Evolutionary conservation across 2,888 invertebrate genomes (phyloP), one percentile per base, ranked within the genome.

Genomic region (Trichopria drosophilae): DNA sequence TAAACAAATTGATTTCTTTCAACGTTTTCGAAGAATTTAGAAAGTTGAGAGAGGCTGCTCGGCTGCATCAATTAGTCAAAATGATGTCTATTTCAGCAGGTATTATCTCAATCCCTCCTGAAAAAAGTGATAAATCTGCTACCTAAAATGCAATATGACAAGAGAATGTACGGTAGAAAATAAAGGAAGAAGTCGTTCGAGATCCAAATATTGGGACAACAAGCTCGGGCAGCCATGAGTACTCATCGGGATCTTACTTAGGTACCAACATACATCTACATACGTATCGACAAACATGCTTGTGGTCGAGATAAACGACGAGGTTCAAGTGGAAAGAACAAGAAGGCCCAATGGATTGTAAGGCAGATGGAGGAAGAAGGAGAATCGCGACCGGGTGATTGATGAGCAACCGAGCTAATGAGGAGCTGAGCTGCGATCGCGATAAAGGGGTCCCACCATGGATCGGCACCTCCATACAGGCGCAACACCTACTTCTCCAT

Each of bases 341-440:
- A 26, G 12, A 26, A 26, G 55, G 34, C 49, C 39, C 49, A 35
- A 49, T 35, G 34, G 45, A 49, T 28, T 42, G 45, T 43, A 26
- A 40, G 26, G 35, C 42, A 51, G 55, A 53, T 42, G 37, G 50
- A 32, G 62, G 66, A 67, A 67, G 69, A 69, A 68, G 66, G 69
- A 67, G 71, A 70, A 68, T 69, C 66, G 72, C 66, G 67, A 68
- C 72, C 69, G 71, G 72, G 75, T 75, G 75, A 75, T 74, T 75
- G 74, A 75, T 75, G 73, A 75, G 68, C 67, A 61, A 68, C 60
- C 72, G 65, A 66, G 70, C 74, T 75, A 75, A 74, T 74, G 75
- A 74, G 73, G 73, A 73, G 72, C 70, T 66, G 73, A 70, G 69
- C 70, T 64, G 68, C 69, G 66, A 75, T 75, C 74, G 66, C 69